phyloP scores from a whole-genome alignment of 2,888 invertebrate species.

The Cremastinae sp. region DNA sequence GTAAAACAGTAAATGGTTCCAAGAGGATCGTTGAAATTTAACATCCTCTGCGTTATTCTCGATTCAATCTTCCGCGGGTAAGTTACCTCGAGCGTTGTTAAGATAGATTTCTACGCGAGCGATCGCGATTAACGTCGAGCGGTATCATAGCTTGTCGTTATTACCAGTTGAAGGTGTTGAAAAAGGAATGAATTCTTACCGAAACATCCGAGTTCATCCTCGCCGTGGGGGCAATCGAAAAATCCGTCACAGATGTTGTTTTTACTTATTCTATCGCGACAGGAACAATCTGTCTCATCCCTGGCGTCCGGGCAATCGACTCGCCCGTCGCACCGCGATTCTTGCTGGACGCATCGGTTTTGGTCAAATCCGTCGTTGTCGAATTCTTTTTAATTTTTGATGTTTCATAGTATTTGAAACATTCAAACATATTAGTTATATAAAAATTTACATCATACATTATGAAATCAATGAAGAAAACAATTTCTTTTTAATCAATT shows the following conservation, averaged over 20 bases:
- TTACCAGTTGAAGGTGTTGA: background rate
- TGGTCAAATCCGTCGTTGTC: slow-evolving; percentile 67
- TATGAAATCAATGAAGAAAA: too few species aligned
- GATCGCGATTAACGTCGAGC: background rate
- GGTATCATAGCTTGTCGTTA: too few species aligned
- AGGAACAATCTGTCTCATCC: slow-evolving; percentile 88
- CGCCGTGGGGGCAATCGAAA: slow-evolving; percentile 90
- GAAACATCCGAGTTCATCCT: slow-evolving; percentile 90
- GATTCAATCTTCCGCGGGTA: slow-evolving; percentile 24
- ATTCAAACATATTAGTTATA: background rate
- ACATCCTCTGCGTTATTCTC: slow-evolving; percentile 38
- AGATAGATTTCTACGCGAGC: slow-evolving; percentile 3
- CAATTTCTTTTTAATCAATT: too few species aligned
- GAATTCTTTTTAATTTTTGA: slow-evolving; percentile 42
- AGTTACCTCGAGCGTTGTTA: slow-evolving; percentile 1
- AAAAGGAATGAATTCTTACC: slow-evolving; percentile 80
- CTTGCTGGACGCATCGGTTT: slow-evolving; percentile 81
- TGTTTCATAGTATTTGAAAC: too few species aligned
- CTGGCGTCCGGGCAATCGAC: slow-evolving; percentile 89
- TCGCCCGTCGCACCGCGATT: slow-evolving; percentile 86
- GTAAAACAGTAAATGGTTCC: slow-evolving; percentile 17
- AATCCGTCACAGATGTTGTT: slow-evolving; percentile 90
- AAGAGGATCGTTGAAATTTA: slow-evolving; percentile 5
- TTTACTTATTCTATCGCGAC: slow-evolving; percentile 85
- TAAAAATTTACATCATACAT: too few species aligned